These are phyloP conservation scores for Oreohelix idahoensis DNA, from an alignment of 1,140 invertebrate species.

Conservation along the genomic window DNA sequence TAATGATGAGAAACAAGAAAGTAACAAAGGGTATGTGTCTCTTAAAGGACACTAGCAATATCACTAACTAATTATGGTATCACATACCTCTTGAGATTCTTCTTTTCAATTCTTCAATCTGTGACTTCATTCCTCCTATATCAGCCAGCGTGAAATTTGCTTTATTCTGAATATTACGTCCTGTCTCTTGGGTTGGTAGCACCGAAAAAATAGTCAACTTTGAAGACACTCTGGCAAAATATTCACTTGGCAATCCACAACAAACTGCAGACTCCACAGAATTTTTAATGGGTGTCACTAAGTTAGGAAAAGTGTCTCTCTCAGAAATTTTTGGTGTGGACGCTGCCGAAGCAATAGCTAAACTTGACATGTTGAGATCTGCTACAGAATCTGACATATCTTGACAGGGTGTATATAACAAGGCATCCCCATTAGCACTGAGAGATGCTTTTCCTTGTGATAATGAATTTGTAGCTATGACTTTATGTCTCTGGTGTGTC, in stretches of 20 bases:
- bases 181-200: too few relatives aligned
- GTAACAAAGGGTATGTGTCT: too few relatives aligned
- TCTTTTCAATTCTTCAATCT: conserved; percentile 25
- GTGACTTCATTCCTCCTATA: conserved; percentile 21
- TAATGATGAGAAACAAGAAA: too few relatives aligned
- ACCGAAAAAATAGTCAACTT: conserved; percentile 14
- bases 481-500: too few relatives aligned
- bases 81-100: conserved; percentile 25
- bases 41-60: too few relatives aligned
- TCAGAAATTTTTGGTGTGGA: background rate
- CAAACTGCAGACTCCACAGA: too few relatives aligned
- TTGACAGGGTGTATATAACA: background rate
- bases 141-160: background rate
- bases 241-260: too few relatives aligned
- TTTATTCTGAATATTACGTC: background rate
- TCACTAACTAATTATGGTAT: background rate
- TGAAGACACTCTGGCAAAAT: conserved; percentile 20
- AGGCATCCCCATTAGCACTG: too few relatives aligned
- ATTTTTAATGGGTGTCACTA: too few relatives aligned
- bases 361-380: conserved; percentile 8
- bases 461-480: too few relatives aligned
- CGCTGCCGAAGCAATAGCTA: background rate
- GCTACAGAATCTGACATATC: conserved; percentile 12
- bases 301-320: too few relatives aligned
- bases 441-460: too few relatives aligned